phyloP scores from a whole-genome alignment of 1,140 invertebrate genomes.

The Triops cancriformis region DNA sequence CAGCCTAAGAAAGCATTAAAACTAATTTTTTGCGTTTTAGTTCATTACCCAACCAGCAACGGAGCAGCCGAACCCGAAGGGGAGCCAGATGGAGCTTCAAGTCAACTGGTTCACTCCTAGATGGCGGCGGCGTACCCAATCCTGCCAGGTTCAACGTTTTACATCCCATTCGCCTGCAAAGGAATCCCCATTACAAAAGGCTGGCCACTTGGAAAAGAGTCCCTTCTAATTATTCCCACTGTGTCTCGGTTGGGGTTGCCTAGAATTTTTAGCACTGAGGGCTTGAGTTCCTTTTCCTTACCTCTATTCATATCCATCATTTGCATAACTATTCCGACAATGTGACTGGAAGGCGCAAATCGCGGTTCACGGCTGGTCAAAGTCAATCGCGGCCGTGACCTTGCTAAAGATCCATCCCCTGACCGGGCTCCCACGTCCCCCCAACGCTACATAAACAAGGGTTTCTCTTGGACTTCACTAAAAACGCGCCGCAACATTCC shows the following conservation, averaged over 20 bases:
- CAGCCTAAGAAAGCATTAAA: too few relatives aligned
- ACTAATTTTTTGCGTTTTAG: too few relatives aligned
- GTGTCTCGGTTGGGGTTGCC: not conserved
- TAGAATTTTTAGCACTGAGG: not conserved
- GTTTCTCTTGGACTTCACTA: not conserved
- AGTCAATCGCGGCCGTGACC: not conserved
- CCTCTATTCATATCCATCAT: slow-evolving; percentile 1
- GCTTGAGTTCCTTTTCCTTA: not conserved
- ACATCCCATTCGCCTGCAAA: not conserved
- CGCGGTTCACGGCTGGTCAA: slow-evolving; percentile 11
- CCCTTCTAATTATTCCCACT: not conserved
- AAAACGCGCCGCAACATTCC: not conserved
- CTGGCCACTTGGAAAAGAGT: not conserved
- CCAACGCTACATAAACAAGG: not conserved
- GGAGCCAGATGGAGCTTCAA: not conserved
- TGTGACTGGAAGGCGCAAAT: slow-evolving; percentile 8
- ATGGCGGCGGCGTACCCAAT: not conserved
- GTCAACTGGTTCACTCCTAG: not conserved
- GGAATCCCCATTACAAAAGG: not conserved
- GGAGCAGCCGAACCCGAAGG: too few relatives aligned
- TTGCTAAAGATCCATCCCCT: not conserved
- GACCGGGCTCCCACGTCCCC: not conserved
- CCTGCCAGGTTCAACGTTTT: not conserved
- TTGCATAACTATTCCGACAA: slow-evolving; percentile 10
- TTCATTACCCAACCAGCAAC: too few relatives aligned